Conservation (phyloP, 2,888 invertebrate genomes). For the Diplazon laetatorius region DNA sequence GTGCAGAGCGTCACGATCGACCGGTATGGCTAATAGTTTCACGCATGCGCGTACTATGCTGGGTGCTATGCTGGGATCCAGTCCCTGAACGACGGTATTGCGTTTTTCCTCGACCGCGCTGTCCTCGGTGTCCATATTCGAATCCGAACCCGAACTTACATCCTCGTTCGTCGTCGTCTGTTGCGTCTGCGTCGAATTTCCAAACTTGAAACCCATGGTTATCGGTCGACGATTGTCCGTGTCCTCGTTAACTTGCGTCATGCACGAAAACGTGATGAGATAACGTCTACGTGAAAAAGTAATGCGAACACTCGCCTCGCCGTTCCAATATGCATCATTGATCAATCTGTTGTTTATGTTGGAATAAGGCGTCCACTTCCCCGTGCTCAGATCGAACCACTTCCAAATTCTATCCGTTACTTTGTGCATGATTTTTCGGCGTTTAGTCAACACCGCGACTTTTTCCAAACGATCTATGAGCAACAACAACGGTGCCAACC, state of each 20-base stretch:
- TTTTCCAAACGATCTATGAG: slow-evolving; percentile 91
- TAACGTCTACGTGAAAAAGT: slow-evolving; percentile 90
- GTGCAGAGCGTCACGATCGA: slow-evolving; percentile 90
- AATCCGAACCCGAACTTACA: slow-evolving; percentile 74
- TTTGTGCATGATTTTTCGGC: slow-evolving; percentile 86
- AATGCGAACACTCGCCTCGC: slow-evolving; percentile 88
- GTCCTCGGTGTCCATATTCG: slow-evolving; percentile 80
- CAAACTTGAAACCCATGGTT: slow-evolving; percentile 85
- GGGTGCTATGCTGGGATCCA: slow-evolving; percentile 78
- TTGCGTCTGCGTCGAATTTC: no score
- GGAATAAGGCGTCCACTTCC: slow-evolving; percentile 91
- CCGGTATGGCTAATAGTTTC: slow-evolving; percentile 87
- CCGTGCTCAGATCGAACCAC: slow-evolving; percentile 92
- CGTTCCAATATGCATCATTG: slow-evolving; percentile 90
- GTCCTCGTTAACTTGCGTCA: slow-evolving; percentile 93
- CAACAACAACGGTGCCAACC: slow-evolving; percentile 90
- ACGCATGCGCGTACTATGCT: slow-evolving; percentile 85
- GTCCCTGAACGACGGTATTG: slow-evolving; percentile 77
- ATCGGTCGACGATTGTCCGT: slow-evolving; percentile 92
- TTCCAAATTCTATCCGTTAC: slow-evolving; percentile 88
- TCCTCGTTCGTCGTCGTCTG: slow-evolving; percentile 73
- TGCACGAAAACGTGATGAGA: slow-evolving; percentile 89
- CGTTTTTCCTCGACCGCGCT: slow-evolving; percentile 76
- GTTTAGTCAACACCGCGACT: slow-evolving; percentile 87
- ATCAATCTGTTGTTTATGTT: slow-evolving; percentile 89